Conservation (phyloP, 1,140 invertebrate genomes). For the Panonychus citri region DNA sequence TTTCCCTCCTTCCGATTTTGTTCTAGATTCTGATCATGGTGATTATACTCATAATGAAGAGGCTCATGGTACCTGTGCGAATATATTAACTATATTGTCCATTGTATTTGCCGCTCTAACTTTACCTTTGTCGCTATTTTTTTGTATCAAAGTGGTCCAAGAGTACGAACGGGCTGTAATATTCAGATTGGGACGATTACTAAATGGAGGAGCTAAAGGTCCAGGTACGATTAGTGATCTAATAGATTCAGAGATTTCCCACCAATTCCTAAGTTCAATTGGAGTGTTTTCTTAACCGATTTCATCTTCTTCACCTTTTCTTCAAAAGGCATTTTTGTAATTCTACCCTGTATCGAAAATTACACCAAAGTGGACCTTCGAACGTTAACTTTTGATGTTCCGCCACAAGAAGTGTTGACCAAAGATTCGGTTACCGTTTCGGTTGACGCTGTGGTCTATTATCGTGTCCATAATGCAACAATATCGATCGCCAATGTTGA, state of each 20-base stretch:
- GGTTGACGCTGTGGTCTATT: constrained; percentile 22
- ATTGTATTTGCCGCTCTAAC: constrained; percentile 13
- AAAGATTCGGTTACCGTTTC: too few species aligned
- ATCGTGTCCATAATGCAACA: constrained; percentile 59
- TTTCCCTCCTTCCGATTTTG: too few species aligned
- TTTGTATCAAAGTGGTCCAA: constrained; percentile 23
- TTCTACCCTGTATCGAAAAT: too few species aligned
- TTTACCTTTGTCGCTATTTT: constrained; percentile 17
- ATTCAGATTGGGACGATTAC: constrained; percentile 15
- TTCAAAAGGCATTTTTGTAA: too few species aligned
- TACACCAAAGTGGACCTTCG: constrained; percentile 31
- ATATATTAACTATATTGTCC: constrained; percentile 16
- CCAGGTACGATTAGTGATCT: constrained; percentile 12
- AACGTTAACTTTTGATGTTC: constrained; percentile 34
- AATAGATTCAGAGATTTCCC: too few species aligned
- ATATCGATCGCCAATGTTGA: too few species aligned
- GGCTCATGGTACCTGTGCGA: constrained; percentile 14
- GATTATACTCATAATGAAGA: constrained; percentile 11
- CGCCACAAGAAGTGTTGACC: constrained; percentile 30
- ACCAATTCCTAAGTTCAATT: too few species aligned
- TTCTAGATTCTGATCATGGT: too few species aligned
- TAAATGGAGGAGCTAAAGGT: constrained; percentile 16
- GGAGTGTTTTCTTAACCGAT: too few species aligned
- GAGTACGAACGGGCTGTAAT: constrained; percentile 19
- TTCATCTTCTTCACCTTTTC: too few species aligned